These are phyloP conservation scores for Euura lappo DNA, from an alignment of 1,140 invertebrate genomes.

Conservation along the genomic window DNA sequence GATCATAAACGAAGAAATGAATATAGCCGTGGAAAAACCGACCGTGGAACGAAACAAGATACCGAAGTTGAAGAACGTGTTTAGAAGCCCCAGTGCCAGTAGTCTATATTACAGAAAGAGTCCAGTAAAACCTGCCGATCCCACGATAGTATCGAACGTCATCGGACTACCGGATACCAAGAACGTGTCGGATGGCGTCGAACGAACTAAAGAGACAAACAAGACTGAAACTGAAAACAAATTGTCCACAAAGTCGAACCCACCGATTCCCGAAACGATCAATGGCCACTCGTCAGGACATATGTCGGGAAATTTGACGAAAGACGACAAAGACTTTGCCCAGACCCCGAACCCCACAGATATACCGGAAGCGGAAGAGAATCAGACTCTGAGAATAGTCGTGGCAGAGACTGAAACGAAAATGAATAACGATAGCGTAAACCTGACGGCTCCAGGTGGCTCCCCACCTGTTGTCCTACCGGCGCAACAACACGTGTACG, in stretches of 20 bases:
- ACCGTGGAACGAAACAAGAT: slow-evolving; percentile 47
- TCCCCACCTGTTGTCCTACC: slow-evolving; percentile 33
- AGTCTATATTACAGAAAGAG: slow-evolving; percentile 42
- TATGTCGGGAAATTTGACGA: background rate
- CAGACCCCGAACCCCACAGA: slow-evolving; percentile 16
- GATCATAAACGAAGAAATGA: slow-evolving; percentile 48
- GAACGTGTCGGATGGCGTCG: slow-evolving; percentile 22
- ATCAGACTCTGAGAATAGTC: slow-evolving; percentile 23
- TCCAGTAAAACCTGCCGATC: slow-evolving; percentile 33
- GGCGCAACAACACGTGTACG: slow-evolving; percentile 53
- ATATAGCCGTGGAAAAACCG: slow-evolving; percentile 41
- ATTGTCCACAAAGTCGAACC: background rate
- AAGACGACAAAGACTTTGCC: background rate
- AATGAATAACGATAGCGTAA: background rate
- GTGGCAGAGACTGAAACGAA: slow-evolving; percentile 16
- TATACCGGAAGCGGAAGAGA: slow-evolving; percentile 11
- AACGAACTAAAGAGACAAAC: slow-evolving; percentile 20
- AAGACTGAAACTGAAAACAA: background rate
- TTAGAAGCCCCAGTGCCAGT: slow-evolving; percentile 32
- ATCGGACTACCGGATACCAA: slow-evolving; percentile 35
- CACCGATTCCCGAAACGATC: background rate
- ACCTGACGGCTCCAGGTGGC: background rate
- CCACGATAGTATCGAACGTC: slow-evolving; percentile 48
- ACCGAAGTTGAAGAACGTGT: slow-evolving; percentile 42
- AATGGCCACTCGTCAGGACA: background rate